Conservation (phyloP, 2,888 invertebrate species). For the Hipparchia sbordonii region DNA sequence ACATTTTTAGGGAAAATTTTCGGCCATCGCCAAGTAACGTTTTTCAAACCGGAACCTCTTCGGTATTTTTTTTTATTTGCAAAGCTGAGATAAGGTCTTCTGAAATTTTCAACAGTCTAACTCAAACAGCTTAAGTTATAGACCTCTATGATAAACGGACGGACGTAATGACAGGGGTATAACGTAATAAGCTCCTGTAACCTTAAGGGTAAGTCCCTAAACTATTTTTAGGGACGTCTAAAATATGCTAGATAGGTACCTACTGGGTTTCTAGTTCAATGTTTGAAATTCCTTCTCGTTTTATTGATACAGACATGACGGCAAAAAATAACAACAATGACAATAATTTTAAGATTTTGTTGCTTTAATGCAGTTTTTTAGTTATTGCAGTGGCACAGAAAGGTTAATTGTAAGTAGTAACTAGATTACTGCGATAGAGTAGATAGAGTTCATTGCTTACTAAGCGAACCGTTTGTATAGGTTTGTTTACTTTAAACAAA, state of each 20-base stretch:
- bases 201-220: too few relatives aligned
- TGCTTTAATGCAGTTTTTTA: neutral
- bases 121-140: too few relatives aligned
- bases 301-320: neutral
- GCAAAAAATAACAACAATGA: neutral
- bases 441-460: constrained; percentile 11
- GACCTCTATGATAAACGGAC: too few relatives aligned
- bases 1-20: too few relatives aligned
- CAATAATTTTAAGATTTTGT: neutral
- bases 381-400: neutral
- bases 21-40: too few relatives aligned
- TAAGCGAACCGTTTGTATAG: constrained; percentile 18
- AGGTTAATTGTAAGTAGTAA: neutral
- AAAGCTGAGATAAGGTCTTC: too few relatives aligned
- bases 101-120: too few relatives aligned
- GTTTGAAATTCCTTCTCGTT: neutral
- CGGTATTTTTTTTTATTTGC: too few relatives aligned
- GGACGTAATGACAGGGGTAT: too few relatives aligned
- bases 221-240: neutral
- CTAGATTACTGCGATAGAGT: neutral
- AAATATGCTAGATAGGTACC: neutral
- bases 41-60: too few relatives aligned
- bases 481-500: constrained; percentile 27
- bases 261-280: neutral
- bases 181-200: too few relatives aligned